Evolutionary conservation across 2,113 vertebrate genomes (phyloP).

Genomic region (Cathartes aura): DNA sequence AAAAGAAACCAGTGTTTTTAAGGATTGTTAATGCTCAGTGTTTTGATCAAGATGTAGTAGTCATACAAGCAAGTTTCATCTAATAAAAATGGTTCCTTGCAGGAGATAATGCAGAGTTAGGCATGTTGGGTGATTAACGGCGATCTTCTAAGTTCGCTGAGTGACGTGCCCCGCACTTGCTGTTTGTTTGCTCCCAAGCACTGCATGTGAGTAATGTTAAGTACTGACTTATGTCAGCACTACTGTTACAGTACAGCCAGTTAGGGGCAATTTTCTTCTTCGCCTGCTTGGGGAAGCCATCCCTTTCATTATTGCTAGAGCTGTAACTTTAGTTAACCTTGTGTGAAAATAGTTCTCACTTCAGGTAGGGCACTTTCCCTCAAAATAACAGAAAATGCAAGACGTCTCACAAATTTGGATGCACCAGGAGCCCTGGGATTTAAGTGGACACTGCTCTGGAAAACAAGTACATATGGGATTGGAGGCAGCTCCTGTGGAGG

Average conservation of each 20-base stretch:
- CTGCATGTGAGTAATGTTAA: neutral
- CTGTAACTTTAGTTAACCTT: neutral
- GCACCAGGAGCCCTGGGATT: neutral
- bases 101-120: neutral
- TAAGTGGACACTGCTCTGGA: neutral
- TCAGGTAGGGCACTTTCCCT: neutral
- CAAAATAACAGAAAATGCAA: neutral
- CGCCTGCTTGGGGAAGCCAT: neutral
- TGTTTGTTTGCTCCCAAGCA: neutral
- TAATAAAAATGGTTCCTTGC: neutral
- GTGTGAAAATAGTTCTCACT: neutral
- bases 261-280: neutral
- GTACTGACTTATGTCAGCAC: neutral
- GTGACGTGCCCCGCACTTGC: fast-evolving
- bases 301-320: neutral
- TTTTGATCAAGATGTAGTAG: neutral
- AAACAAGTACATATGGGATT: neutral
- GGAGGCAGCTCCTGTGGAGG: neutral
- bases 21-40: neutral
- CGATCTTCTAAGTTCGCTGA: neutral
- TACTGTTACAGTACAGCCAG: neutral
- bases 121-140: neutral
- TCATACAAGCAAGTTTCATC: neutral
- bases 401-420: neutral
- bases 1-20: neutral